Conservation (phyloP, 1,140 invertebrate species). For the Drosophila kikkawai region DNA sequence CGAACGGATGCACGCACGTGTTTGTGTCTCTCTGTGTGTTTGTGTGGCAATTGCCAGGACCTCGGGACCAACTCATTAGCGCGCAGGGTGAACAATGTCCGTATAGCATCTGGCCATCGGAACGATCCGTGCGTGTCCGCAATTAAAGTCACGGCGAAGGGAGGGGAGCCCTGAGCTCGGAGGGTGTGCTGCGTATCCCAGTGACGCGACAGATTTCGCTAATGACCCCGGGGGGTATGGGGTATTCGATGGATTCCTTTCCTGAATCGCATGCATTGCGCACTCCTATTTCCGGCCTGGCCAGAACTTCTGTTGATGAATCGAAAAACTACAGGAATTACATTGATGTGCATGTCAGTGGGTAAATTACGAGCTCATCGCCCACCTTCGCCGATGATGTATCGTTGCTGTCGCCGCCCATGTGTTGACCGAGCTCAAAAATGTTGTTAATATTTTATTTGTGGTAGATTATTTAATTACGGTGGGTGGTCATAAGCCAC, state of each 20-base stretch:
- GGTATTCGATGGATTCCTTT: conserved; percentile 18
- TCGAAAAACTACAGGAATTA: conserved; percentile 43
- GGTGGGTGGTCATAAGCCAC: conserved; percentile 3
- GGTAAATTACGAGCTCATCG: conserved; percentile 22
- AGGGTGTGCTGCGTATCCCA: conserved; percentile 20
- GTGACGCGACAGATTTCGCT: conserved; percentile 60
- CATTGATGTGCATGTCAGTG: conserved; percentile 36
- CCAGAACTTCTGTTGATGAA: conserved; percentile 39
- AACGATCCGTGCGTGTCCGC: conserved; percentile 49
- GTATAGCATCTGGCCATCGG: conserved; percentile 44
- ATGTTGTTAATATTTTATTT: conserved; percentile 46
- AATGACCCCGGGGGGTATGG: conserved; percentile 25
- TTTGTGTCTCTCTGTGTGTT: conserved; percentile 3
- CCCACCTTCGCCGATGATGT: conserved; percentile 33
- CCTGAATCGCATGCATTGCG: conserved; percentile 4
- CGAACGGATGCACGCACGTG: conserved; percentile 21
- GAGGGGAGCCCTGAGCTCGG: neutral
- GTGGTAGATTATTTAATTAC: conserved; percentile 46
- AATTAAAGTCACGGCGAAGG: conserved; percentile 44
- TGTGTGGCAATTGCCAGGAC: conserved; percentile 41
- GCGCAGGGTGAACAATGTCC: conserved; percentile 39
- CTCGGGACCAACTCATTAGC: conserved; percentile 53
- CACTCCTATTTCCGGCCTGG: neutral
- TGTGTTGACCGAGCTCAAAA: conserved; percentile 21
- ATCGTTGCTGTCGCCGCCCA: conserved; percentile 22